phyloP scores from a whole-genome alignment of 2,888 invertebrate genomes.

The Oithona nana region DNA sequence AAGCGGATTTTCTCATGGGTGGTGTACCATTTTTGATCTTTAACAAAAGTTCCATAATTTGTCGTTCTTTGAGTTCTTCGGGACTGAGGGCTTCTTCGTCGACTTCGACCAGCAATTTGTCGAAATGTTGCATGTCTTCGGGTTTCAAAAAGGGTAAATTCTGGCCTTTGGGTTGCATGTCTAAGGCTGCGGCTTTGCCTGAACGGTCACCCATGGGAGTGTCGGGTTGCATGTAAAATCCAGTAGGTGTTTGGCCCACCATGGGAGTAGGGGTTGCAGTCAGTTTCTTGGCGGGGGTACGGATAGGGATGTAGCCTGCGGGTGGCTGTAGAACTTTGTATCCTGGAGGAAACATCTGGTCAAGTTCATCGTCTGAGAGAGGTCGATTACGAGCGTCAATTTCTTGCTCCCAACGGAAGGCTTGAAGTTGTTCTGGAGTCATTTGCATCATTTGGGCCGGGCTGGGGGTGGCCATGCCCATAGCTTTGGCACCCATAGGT shows the following conservation, averaged over 20 bases:
- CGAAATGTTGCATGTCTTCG: conserved; percentile 98
- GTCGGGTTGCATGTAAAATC: conserved; percentile 75
- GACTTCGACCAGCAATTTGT: conserved; percentile 89
- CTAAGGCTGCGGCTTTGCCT: conserved; percentile 58
- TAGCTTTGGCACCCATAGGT: conserved; percentile 80
- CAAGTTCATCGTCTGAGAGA: conserved; percentile 87
- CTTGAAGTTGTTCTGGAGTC: conserved; percentile 98
- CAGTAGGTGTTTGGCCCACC: conserved; percentile 52
- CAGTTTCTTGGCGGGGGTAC: conserved; percentile 91
- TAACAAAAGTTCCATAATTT: conserved; percentile 92
- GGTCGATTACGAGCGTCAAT: conserved; percentile 95
- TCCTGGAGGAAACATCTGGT: conserved; percentile 91
- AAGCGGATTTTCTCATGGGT: conserved; percentile 93
- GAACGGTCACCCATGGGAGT: conserved; percentile 46
- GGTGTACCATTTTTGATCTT: conserved; percentile 99
- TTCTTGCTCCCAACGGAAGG: conserved; percentile 93
- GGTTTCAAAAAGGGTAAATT: conserved; percentile 98
- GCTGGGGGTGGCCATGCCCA: conserved; percentile 96
- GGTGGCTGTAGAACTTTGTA: conserved; percentile 93
- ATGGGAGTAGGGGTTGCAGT: conserved; percentile 97
- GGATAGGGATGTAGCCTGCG: conserved; percentile 69
- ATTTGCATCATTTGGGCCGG: conserved; percentile 86
- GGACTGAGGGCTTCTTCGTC: conserved; percentile 88
- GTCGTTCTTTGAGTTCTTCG: conserved; percentile 92
- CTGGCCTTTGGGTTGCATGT: conserved; percentile 85